Base-by-base conservation (phyloP, 2,888 invertebrate genomes). In the Sisyra terminalis region DNA sequence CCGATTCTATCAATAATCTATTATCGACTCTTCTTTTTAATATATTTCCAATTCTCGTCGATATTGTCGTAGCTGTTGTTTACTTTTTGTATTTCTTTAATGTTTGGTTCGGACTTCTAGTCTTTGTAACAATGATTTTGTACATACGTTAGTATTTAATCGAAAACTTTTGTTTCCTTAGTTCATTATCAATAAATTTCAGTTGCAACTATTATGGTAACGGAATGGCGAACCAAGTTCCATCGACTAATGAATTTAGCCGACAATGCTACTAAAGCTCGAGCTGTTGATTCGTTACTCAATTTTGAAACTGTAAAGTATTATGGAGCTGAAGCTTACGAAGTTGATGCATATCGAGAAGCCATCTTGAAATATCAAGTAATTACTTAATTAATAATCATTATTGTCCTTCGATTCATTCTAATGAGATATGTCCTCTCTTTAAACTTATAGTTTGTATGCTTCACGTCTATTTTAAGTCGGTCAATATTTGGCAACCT, bases 261-360 rank as follows among this genome's bases (percentile, higher is more conserved):
- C 0, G 96, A 97, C 57, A 98, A 97, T 62, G 87, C 81, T 30
- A 82, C 85, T 46, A 82, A 88, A 53, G 87, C 92, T 4, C 75
- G 84, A 46, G 92, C 92, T 43, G 93, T 97, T 0, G 97, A 98
- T 63, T 96, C 97, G 1, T 65, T 98, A 42, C 70, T 97, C 10
- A 98, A 98, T 66, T 97, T 92, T 64, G 97, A 98, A 67, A 97
- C 97, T 1, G 97, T 96, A 0, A 98, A 98, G 60, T 97, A 97
- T 64, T 97, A 96, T 58, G 88, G 88, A 4, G 93, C 92, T 1
- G 96, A 97, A 59, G 58, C 73, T 2, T 96, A 90, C 62, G 97
- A 98, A 67, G 86, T 90, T 0, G 64, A 81, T 10, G 72, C 82
- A 9, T 97, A 92, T 57, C 70, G 75, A 48, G 78, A 79, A 13